Percentiles rank a stretch among this genome's conserved stretches.
Conservation (phyloP, 2,888 invertebrate species). For the Drosophila recens region DNA sequence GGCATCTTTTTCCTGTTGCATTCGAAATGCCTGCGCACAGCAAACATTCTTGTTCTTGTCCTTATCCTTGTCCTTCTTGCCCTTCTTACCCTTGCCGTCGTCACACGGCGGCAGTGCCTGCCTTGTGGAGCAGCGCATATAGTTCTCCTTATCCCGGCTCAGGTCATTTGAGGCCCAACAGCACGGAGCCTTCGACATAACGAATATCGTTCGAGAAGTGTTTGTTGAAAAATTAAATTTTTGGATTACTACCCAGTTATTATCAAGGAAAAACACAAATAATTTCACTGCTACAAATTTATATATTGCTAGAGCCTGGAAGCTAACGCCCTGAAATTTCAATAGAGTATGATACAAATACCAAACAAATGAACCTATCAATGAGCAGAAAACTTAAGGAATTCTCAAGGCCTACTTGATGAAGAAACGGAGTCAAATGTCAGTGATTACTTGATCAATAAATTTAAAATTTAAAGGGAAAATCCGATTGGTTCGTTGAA, state of each 20-base stretch:
- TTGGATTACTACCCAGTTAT: neutral
- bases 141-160: slow-evolving; percentile 44
- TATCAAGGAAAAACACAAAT: slow-evolving; percentile 23
- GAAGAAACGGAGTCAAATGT: neutral
- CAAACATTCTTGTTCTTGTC: slow-evolving; percentile 39
- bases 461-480: neutral
- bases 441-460: neutral
- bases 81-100: slow-evolving; percentile 13
- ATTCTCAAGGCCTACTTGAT: slow-evolving; percentile 27
- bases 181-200: slow-evolving; percentile 39
- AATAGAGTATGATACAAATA: slow-evolving; percentile 59
- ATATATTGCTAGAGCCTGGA: slow-evolving; percentile 48
- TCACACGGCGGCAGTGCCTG: slow-evolving; percentile 1
- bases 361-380: neutral
- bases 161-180: slow-evolving; percentile 48
- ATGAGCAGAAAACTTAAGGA: neutral
- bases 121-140: slow-evolving; percentile 53
- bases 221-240: neutral
- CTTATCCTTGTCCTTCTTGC: slow-evolving; percentile 32
- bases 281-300: slow-evolving; percentile 56
- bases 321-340: slow-evolving; percentile 61
- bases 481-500: neutral
- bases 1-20: slow-evolving; percentile 31
- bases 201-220: neutral
- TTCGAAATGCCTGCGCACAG: slow-evolving; percentile 52